phyloP scores from a whole-genome alignment of 2,888 invertebrate species.

The Panopea generosa region DNA sequence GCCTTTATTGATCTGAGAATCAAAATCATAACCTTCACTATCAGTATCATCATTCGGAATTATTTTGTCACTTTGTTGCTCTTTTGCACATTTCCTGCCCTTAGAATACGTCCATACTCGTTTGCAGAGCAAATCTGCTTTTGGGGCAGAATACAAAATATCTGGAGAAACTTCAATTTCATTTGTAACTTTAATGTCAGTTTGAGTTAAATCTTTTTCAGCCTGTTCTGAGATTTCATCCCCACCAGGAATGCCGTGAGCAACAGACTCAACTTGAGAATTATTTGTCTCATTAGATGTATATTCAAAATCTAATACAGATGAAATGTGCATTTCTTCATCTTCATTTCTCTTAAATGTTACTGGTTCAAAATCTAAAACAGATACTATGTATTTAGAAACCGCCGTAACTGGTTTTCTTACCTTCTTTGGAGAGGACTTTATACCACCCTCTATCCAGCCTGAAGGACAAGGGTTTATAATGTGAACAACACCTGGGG shows the following conservation, averaged over 20 bases:
- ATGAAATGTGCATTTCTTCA: background rate
- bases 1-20: conserved; percentile 6
- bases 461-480: conserved; percentile 50
- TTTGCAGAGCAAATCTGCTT: conserved; percentile 41
- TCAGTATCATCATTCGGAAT: background rate
- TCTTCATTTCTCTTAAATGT: too few species aligned
- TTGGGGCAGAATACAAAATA: background rate
- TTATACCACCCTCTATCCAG: conserved; percentile 58
- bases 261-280: background rate
- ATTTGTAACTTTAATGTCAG: background rate
- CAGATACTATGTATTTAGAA: too few species aligned
- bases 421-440: too few species aligned
- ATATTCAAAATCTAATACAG: conserved; percentile 40
- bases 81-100: conserved; percentile 7
- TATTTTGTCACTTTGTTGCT: too few species aligned
- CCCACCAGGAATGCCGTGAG: too few species aligned
- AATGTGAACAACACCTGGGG: conserved; percentile 57
- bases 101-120: conserved; percentile 46
- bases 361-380: too few species aligned
- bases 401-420: too few species aligned
- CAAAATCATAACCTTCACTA: conserved; percentile 3
- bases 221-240: too few species aligned
- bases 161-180: background rate
- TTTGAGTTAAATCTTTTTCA: too few species aligned
- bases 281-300: background rate